Percentiles rank a stretch among this genome's conserved stretches.
These are phyloP conservation scores for Onychomys leucogaster DNA, from an alignment of 2,797 vertebrate species.

Conservation along the genomic window DNA sequence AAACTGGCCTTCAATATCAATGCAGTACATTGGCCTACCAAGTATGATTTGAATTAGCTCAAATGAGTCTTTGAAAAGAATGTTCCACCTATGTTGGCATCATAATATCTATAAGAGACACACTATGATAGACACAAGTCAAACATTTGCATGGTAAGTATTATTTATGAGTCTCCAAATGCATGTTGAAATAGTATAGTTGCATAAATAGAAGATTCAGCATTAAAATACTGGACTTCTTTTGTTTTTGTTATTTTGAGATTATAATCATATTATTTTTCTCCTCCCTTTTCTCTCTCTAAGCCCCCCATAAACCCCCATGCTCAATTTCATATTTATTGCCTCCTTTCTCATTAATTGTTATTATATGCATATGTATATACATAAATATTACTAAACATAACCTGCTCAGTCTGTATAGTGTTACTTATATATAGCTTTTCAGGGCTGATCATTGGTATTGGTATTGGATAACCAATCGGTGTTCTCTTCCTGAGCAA, in stretches of 20 bases:
- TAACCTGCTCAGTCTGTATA: background rate
- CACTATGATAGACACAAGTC: background rate
- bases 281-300: background rate
- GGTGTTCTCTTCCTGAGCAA: background rate
- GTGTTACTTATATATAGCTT: background rate
- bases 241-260: background rate
- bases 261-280: background rate
- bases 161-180: background rate
- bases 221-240: background rate
- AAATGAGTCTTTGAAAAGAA: constrained; percentile 32
- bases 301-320: background rate
- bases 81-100: background rate
- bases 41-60: background rate
- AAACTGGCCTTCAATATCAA: background rate
- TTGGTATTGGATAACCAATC: background rate
- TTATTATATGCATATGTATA: background rate
- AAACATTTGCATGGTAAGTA: background rate
- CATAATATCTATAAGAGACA: background rate
- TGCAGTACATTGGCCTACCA: background rate
- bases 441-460: background rate
- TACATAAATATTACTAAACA: background rate
- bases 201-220: background rate
- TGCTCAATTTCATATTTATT: background rate
- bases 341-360: background rate
- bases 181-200: background rate